Base-by-base conservation (phyloP, 1,140 invertebrate species). In the Drusus annulatus region DNA sequence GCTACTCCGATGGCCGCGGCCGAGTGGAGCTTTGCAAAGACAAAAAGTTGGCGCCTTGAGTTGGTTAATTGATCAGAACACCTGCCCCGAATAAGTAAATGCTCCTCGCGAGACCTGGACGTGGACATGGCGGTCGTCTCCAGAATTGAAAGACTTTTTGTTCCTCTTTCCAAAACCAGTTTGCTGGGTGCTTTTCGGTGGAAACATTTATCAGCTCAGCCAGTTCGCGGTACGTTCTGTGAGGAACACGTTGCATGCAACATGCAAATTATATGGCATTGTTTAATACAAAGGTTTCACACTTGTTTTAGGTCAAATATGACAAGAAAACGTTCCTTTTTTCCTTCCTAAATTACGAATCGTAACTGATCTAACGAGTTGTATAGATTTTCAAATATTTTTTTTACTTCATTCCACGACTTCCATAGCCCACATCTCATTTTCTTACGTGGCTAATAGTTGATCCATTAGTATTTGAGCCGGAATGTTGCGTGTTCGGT, bases 91-190 rank as follows among this genome's bases (percentile, higher is more conserved):
- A 68, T 68, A 68, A n/a, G 17, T n/a, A 68, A 36, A 17, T 28
- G 25, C 25, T 2, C 25, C 16, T 65, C 25, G 25, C 25, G 5
- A 7, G 21, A 28, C 31, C 7, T 21, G 56, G 56, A 21, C 56
- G 17, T 60, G 56, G 56, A 60, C 28, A 68, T 68, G 63, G 63
- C 63, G 63, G 63, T 68, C 63, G 28, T 68, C 63, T 68, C 63
- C 63, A 36, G 28, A 68, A 31, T 68, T 16, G 19, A 36, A 17
- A 36, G 16, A 10, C 63, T 68, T 68, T 68, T 68, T 50, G 15
- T 16, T 60, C 58, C 63, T 68, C n/a, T 68, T 31, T 0, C 63
- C 16, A 31, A n/a, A 68, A 68, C 63, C 63, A 19, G 63, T 68
- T 68, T n/a, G 8, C 62, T 68, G 17, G 25, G 1, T 68, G 16